Base-by-base conservation (phyloP, 1,140 invertebrate species). In the Calycopis cecrops region DNA sequence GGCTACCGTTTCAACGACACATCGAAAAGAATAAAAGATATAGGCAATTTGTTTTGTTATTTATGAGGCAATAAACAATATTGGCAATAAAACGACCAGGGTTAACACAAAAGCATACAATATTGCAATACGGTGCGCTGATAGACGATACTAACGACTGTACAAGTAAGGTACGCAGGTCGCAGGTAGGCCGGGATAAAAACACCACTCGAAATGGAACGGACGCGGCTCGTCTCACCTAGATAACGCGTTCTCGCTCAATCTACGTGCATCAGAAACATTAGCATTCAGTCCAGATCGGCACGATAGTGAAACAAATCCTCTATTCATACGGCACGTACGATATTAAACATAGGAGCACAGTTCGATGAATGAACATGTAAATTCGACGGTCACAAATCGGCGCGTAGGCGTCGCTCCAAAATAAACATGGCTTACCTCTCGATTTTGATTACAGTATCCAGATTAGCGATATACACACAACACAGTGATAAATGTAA, bases 111-210 rank as follows among this genome's bases (percentile, higher is more conserved):
- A 3, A 28, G 21, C 21, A 28, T 28, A 28, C 21, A 28, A 28
- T 3, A 3, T 28, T 6, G 21, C 37, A 28, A 33, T 54, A 44
- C 16, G 38, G 52, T 33, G 11, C n/a, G n/a, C 2, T 33, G 17
- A 17, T 28, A 28, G 6, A 6, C 21, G 21, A 28, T 2, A 28
- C 21, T 28, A 28, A 28, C 21, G 21, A 28, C 21, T 28, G 21
- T 3, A 3, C 2, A 3, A 28, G 21, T 6, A 28, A 28, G 21
- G 21, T 28, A 28, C 6, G 21, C 21, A 60, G 62, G 59, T 50
- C 70, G 71, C 83, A 86, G 83, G 80, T 86, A 86, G 78, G 71
- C 65, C 71, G 80, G 83, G 76, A 86, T 86, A 86, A 83, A 86
- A 84, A 83, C 78, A 66, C 67, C 75, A 80, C 80, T 83, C 67